These are phyloP conservation scores for Ceratina japonica DNA, from an alignment of 1,140 invertebrate species.

Conservation along the genomic window DNA sequence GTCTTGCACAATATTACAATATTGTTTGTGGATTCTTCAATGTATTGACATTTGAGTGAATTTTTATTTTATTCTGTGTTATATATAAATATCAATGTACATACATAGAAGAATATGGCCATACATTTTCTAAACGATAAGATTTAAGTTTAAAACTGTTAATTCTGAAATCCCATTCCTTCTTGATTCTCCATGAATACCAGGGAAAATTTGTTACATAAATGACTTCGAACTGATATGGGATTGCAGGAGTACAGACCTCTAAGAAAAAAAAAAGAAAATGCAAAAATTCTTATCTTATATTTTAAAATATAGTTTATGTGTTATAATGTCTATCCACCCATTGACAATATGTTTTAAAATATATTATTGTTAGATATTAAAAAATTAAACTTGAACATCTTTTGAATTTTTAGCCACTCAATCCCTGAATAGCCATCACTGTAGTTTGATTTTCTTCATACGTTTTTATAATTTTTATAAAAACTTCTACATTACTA, in stretches of 20 bases:
- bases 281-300: conserved; percentile 59
- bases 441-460: neutral
- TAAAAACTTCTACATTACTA: neutral
- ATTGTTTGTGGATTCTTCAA: conserved; percentile 32
- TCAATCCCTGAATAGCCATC: too few species aligned
- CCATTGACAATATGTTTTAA: conserved; percentile 77
- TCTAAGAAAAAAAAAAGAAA: conserved; percentile 14
- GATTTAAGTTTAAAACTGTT: conserved; percentile 46
- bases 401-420: conserved; percentile 10
- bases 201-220: neutral
- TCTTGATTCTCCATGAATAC: neutral
- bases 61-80: conserved; percentile 49
- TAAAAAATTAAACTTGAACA: conserved; percentile 40
- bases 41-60: conserved; percentile 2
- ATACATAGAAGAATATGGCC: conserved; percentile 42
- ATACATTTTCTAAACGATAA: conserved; percentile 46
- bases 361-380: conserved; percentile 78
- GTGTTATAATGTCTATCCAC: conserved; percentile 75
- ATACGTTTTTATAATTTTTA: neutral
- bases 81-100: conserved; percentile 41
- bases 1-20: conserved; percentile 4
- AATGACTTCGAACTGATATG: neutral
- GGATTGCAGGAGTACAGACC: conserved; percentile 41
- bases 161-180: conserved; percentile 46
- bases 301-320: conserved; percentile 76